These are phyloP conservation scores for Ornithorhynchus anatinus DNA, from an alignment of 2,113 vertebrate genomes.

Conservation along the genomic window DNA sequence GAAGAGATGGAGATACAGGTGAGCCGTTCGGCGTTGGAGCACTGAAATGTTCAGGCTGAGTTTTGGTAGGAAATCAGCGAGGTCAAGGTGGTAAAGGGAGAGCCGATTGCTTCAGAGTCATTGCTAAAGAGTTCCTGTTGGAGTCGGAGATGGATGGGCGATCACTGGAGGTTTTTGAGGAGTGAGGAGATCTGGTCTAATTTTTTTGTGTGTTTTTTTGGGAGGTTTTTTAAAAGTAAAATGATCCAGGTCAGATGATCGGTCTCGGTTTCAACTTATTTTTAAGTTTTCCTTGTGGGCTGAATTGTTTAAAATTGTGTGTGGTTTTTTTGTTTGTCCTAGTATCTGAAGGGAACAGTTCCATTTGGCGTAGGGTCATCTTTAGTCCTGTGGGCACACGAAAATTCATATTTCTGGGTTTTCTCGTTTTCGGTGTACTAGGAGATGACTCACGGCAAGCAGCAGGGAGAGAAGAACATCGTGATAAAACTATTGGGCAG, in stretches of 20 bases:
- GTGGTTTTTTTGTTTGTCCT: background rate
- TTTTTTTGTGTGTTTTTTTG: too few relatives aligned
- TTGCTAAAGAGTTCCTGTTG: background rate
- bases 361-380: background rate
- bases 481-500: too few relatives aligned
- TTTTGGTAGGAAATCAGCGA: too few relatives aligned
- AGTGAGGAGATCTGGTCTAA: too few relatives aligned
- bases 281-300: background rate
- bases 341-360: background rate
- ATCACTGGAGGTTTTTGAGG: too few relatives aligned
- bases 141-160: background rate
- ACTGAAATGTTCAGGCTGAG: too few relatives aligned
- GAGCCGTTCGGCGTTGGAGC: too few relatives aligned
- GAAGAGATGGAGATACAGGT: too few relatives aligned
- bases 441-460: background rate
- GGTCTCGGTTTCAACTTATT: background rate
- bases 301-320: background rate
- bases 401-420: background rate
- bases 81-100: too few relatives aligned
- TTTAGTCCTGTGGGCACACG: accelerated
- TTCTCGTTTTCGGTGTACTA: background rate
- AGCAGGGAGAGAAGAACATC: background rate
- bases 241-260: background rate
- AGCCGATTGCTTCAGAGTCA: too few relatives aligned
- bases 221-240: background rate